Conservation (phyloP, 2,888 invertebrate genomes). For the Phrixothrix hirtus region DNA sequence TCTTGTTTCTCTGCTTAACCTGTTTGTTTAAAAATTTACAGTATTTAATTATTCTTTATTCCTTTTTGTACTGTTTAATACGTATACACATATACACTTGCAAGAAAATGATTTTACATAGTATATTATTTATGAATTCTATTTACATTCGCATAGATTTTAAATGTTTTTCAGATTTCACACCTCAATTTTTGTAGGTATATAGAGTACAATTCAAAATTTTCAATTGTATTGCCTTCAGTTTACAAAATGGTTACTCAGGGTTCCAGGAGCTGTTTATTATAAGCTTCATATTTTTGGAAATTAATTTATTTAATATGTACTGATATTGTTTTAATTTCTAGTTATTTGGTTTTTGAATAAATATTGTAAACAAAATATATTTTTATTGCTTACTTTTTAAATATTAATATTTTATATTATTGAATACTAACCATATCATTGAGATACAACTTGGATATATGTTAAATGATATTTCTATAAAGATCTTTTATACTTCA, state of each 20-base stretch:
- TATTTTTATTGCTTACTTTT: neutral
- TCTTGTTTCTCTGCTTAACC: slow-evolving; percentile 57
- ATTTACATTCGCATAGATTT: slow-evolving; percentile 46
- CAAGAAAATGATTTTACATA: slow-evolving; percentile 33
- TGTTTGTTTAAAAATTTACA: slow-evolving; percentile 35
- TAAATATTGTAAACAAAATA: slow-evolving; percentile 46
- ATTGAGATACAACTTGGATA: too few relatives aligned
- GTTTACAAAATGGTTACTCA: slow-evolving; percentile 57
- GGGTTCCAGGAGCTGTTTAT: slow-evolving; percentile 61
- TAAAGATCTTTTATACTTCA: too few relatives aligned
- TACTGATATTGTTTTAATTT: slow-evolving; percentile 58
- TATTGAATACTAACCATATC: too few relatives aligned
- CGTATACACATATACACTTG: slow-evolving; percentile 15
- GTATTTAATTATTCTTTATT: slow-evolving; percentile 11
- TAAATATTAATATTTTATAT: neutral
- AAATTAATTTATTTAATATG: slow-evolving; percentile 57
- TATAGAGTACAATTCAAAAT: slow-evolving; percentile 17
- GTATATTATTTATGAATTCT: slow-evolving; percentile 45
- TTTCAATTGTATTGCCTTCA: slow-evolving; percentile 47
- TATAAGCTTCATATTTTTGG: slow-evolving; percentile 57
- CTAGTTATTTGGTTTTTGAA: slow-evolving; percentile 58
- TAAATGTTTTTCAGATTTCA: slow-evolving; percentile 39
- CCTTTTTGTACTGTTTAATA: slow-evolving; percentile 16
- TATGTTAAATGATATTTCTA: too few relatives aligned
- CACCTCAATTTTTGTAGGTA: neutral